Evolutionary conservation across 2,113 vertebrate species (phyloP), one percentile per base, ranked within the genome.

Genomic region (Drymodes brunneopygia): DNA sequence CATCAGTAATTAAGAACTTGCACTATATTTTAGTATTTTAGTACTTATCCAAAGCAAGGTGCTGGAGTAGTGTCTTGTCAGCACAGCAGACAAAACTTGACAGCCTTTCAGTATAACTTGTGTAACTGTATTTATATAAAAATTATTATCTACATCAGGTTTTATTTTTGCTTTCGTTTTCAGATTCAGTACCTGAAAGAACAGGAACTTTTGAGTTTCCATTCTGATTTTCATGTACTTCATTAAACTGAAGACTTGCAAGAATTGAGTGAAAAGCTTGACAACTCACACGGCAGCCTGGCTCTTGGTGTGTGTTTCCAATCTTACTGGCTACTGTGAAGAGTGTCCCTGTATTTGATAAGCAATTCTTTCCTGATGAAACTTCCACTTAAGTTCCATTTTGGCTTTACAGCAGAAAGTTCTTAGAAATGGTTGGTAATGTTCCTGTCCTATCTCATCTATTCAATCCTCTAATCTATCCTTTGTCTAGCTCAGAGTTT

Each of bases 141-240:
- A 75, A 88, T n/a, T 56, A 89, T 40, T 36, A 88, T 25, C 45
- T 70, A 28, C 38, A 73, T 51, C 67, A 65, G 18, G 13, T 70
- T 94, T 90, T 65, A 29, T 61, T 93, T 85, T 93, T 74, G 62
- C 42, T 94, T 96, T 94, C 77, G 42, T 66, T 79, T 66, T 83
- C 85, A 77, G 33, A 45, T 69, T 94, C 44, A 65, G 12, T 53
- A 50, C 72, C 33, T 73, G 74, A 90, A 61, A 66, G 25, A 92
- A 72, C 15, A 65, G 79, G 54, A 73, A 80, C 45, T 66, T 90
- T 21, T 25, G 58, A 50, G 23, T 82, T 82, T 93, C 47, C 42
- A 25, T 62, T 90, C 40, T 35, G 64, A 62, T 92, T 73, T 92
- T 90, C 36, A 20, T 12, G 23, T 51, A 20, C 12, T 57, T 86